Evolutionary conservation across 2,797 vertebrate species (phyloP), one percentile per base, ranked within the genome.

Genomic region (Gymnoscopelus braueri): DNA sequence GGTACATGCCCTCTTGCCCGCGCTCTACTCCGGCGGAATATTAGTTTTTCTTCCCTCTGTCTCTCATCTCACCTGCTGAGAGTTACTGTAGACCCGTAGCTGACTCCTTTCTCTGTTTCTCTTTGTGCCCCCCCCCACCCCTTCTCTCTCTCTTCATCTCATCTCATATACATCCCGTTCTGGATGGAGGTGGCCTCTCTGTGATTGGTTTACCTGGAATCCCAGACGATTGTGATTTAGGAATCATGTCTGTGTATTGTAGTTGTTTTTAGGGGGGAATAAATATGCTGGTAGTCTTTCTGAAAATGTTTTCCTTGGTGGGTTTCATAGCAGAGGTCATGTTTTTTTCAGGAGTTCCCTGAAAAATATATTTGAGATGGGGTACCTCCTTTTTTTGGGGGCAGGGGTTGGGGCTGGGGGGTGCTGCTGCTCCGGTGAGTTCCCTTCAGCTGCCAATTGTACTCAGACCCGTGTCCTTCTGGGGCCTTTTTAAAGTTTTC

Each of bases 231-330:
- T 87, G 60, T 81, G 80, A 87, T 88, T 90, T 85, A 67, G 72
- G 69, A 67, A 68, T 73, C 48, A n/a, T 29, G 55, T 60, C 14
- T 61, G 67, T 67, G 75, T 77, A 10, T 44, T 44, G 39, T 10
- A 44, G 75, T 75, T 48, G 82, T 71, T 63, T 86, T 89, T 83
- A 84, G 39, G 35, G 39, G 39, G 8, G 8, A 80, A 84, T 89
- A 19, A 19, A 19, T 87, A 75, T 61, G 77, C 78, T 80, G 79
- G 57, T 84, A 86, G 78, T 89, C 81, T 75, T 85, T 79, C 83
- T 84, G 83, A 88, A 83, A 88, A 85, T 86, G 78, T 89, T 87
- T 86, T 84, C 67, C 77, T 78, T 87, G 74, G 85, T 84, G 77
- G 49, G 79, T 83, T 66, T 86, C 82, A 82, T 89, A 84, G 84